Base-by-base conservation (phyloP, 2,888 invertebrate species). In the Erebia aethiops region DNA sequence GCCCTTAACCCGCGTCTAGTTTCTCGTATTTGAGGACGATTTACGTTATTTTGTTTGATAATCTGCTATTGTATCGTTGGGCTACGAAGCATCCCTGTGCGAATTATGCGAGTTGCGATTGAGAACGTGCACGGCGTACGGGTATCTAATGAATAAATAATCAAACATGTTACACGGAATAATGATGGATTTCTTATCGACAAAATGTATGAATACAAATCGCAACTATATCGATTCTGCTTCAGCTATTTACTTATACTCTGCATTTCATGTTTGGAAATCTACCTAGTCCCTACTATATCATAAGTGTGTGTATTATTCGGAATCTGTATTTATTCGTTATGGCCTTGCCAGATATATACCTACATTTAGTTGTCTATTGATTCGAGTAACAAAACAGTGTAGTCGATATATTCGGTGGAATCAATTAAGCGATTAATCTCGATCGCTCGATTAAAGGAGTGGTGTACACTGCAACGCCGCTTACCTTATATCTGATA, bases 11-110 rank as follows among this genome's bases (percentile, higher is more conserved):
- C 91, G 87, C 86, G 89, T 86, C 89, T 85, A 87, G 85, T 90
- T 90, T 87, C 89, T 87, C 82, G 86, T 87, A 88, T 88, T 86
- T 83, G 82, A 86, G 83, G 86, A 89, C 90, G 91, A 90, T 92
- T 91, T 91, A 90, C 89, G 91, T 91, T 90, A 89, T 92, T 92
- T 90, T 87, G 88, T 90, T 91, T 91, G 90, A 92, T 93, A 93
- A 92, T 92, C 90, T 89, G 88, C 89, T 88, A 90, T 93, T 91
- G 92, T 91, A 91, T 91, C 85, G 88, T 84, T 80, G 86, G 87
- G 84, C 84, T 84, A 82, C 85, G 86, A 82, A 81, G 85, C 87
- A 82, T 87, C 87, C 89, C 88, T 87, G 83, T 84, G 88, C 90
- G 90, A 92, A 89, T 91, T 92, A 91, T 91, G 88, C 87, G 85